These are phyloP conservation scores for Circaetus cinerascens DNA, from an alignment of 2,113 vertebrate species.

Conservation along the genomic window DNA sequence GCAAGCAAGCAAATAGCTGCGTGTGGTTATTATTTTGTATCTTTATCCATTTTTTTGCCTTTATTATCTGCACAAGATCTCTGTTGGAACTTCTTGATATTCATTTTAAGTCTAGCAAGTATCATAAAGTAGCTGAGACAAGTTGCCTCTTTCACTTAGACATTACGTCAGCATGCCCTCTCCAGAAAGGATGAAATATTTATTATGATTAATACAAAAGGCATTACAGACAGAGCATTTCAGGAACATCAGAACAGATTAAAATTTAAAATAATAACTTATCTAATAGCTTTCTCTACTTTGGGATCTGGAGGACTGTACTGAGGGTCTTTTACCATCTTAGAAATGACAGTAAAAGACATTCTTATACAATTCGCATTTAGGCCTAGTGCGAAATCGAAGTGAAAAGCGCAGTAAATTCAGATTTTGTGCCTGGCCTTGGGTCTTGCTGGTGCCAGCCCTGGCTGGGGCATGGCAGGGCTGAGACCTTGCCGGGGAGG, in stretches of 20 bases:
- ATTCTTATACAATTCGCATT: neutral
- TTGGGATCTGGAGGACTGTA: conserved; percentile 46
- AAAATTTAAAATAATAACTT: conserved; percentile 51
- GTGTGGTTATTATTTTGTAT: neutral
- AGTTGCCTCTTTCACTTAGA: neutral
- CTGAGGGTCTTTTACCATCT: conserved; percentile 41
- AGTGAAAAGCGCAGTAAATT: neutral
- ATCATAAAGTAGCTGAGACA: neutral
- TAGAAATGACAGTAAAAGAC: neutral
- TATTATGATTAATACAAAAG: conserved; percentile 55
- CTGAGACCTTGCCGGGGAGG: neutral
- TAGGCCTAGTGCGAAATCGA: neutral
- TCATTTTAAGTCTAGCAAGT: conserved; percentile 3
- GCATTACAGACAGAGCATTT: neutral
- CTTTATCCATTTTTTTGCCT: neutral
- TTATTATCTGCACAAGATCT: neutral
- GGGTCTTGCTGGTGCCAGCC: neutral
- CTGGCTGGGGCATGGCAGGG: neutral
- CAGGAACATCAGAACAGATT: neutral
- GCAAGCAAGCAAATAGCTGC: neutral
- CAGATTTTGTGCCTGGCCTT: neutral
- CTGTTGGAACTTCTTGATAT: neutral
- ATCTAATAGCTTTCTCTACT: conserved; percentile 45
- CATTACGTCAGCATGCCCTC: neutral
- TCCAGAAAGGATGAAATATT: conserved; percentile 49